Evolutionary conservation across 2,113 vertebrate species (phyloP).

Genomic region (Pithys albifrons): DNA sequence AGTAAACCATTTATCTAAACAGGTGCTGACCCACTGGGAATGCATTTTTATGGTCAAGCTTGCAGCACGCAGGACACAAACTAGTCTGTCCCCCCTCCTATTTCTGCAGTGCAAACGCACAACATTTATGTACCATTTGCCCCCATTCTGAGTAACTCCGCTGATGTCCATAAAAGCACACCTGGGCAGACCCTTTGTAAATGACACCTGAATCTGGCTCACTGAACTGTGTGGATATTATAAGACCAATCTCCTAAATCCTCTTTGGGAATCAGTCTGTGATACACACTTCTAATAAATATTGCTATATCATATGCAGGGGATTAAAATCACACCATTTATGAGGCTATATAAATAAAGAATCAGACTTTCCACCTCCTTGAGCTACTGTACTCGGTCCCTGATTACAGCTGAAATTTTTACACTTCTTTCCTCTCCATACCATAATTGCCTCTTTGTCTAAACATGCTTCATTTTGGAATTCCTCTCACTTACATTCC

Average conservation of each 20-base stretch:
- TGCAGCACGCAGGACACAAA: not conserved
- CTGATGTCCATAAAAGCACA: not conserved
- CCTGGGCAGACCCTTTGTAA: slow-evolving; percentile 14
- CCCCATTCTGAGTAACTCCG: not conserved
- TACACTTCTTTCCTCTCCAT: slow-evolving; percentile 18
- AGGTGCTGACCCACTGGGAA: slow-evolving; percentile 62
- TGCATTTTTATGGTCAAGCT: not conserved
- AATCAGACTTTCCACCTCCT: not conserved
- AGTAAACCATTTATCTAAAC: slow-evolving; percentile 56
- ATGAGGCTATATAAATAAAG: slow-evolving; percentile 17
- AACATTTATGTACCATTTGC: not conserved
- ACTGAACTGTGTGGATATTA: not conserved
- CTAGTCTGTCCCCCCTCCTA: not conserved
- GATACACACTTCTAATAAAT: not conserved
- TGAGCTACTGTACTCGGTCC: not conserved
- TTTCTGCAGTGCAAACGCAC: not conserved
- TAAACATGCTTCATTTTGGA: slow-evolving; percentile 58
- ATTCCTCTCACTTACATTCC: slow-evolving; percentile 40
- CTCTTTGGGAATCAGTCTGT: not conserved
- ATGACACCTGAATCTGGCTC: not conserved
- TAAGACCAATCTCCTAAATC: not conserved
- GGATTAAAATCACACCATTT: slow-evolving; percentile 1
- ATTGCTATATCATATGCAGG: not conserved
- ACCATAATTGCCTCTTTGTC: slow-evolving; percentile 50
- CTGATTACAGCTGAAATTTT: not conserved